phyloP scores from a whole-genome alignment of 2,113 vertebrate species.

The Pao palembangensis region DNA sequence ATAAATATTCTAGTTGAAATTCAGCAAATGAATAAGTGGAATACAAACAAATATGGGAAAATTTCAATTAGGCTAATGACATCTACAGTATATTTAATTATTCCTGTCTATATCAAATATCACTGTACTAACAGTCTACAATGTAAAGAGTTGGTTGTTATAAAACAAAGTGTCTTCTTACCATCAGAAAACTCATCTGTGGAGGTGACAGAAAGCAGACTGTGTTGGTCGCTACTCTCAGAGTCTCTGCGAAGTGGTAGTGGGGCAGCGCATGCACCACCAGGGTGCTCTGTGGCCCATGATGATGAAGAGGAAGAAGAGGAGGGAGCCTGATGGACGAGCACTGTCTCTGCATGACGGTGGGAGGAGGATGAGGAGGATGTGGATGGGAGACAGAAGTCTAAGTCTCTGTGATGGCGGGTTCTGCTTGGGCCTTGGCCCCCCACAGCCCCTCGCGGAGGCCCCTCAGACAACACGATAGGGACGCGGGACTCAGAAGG shows the following conservation, averaged over 20 bases:
- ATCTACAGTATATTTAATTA: too few relatives aligned
- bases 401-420: slow-evolving; percentile 66
- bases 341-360: slow-evolving; percentile 86
- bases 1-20: too few relatives aligned
- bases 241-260: slow-evolving; percentile 82
- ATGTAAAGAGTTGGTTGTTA: background rate
- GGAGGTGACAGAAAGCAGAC: slow-evolving; percentile 91
- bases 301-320: slow-evolving; percentile 74
- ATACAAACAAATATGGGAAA: too few relatives aligned
- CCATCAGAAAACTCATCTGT: slow-evolving; percentile 92
- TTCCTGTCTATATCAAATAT: too few relatives aligned
- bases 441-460: slow-evolving; percentile 75
- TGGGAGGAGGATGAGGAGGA: slow-evolving; percentile 78
- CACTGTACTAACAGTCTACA: too few relatives aligned
- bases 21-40: too few relatives aligned
- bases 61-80: too few relatives aligned
- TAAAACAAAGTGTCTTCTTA: slow-evolving; percentile 63
- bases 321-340: slow-evolving; percentile 87
- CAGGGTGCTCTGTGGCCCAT: slow-evolving; percentile 82
- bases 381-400: slow-evolving; percentile 81
- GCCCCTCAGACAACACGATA: slow-evolving; percentile 90
- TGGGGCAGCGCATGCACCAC: slow-evolving; percentile 71
- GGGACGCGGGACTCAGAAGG: slow-evolving; percentile 87
- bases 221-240: slow-evolving; percentile 93
- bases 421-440: slow-evolving; percentile 64